Evolutionary conservation across 2,113 vertebrate genomes (phyloP), one percentile per base, ranked within the genome.

Genomic region (Lipophrys pholis): DNA sequence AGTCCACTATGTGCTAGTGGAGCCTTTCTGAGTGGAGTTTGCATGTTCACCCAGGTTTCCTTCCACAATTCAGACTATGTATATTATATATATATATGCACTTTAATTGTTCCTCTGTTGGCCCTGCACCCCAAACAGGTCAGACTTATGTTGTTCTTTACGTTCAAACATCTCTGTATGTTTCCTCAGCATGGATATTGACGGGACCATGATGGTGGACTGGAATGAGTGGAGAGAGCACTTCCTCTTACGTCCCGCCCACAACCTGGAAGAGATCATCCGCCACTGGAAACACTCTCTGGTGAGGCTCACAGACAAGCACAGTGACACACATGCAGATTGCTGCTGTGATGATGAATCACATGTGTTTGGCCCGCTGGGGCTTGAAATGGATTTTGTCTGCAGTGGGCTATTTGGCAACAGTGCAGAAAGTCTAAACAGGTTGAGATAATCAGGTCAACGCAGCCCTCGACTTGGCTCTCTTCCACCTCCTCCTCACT

Each of bases 141-240:
- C n/a, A n/a, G n/a, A n/a, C n/a, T n/a, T n/a, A n/a, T n/a, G n/a
- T n/a, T n/a, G n/a, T n/a, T n/a, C n/a, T n/a, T n/a, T n/a, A n/a
- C n/a, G n/a, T n/a, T n/a, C n/a, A n/a, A n/a, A n/a, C n/a, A n/a
- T n/a, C n/a, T n/a, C 21, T 30, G 21, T 4, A 30, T 73, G 42
- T 84, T 58, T 85, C 46, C 16, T 72, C 54, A 98, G 97, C 82
- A 99, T 99, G 75, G 97, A 99, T 92, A 92, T 92, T 43, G 95
- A 98, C 67, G 96, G 96, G 11, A 96, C 95, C 8, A 96, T 99
- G 95, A 94, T 96, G 73, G 94, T 99, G 17, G 97, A 98, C 87
- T 99, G 97, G 97, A 96, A 96, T 55, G 97, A 98, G 69, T 98
- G 97, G 96, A 93, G 95, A 49, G 95, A 97, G 66, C 96, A 98